Base-by-base conservation (phyloP, 2,797 vertebrate species). In the Menidia menidia region DNA sequence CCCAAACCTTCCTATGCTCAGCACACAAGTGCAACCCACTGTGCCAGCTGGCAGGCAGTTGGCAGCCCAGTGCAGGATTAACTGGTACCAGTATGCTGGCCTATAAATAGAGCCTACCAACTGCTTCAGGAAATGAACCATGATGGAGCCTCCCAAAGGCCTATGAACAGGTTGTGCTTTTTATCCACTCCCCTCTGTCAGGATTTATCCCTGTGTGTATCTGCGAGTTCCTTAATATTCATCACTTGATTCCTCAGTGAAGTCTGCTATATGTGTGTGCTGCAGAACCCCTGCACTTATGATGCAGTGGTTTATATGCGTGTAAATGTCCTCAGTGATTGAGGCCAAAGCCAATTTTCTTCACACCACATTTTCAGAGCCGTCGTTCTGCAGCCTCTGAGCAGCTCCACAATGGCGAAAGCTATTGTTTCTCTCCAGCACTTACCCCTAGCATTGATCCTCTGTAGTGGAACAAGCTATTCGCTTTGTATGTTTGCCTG, bases 51-150 rank as follows among this genome's bases (percentile, higher is more conserved):
- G 90, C 88, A 88, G 85, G 80, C 89, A 87, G 81, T 91, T 91
- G 89, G 89, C 90, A 90, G 84, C 91, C 91, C 88, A 80, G 84
- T 87, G 86, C 82, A 88, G 89, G 91, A 92, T 93, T 92, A 92
- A 91, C 91, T 92, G 90, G 90, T 91, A 92, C 89, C 88, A 90
- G 89, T 90, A 87, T 87, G 91, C 81, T 57, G 80, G 82, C 77
- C 89, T 93, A 93, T 89, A 92, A 93, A 93, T 92, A 92, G 92
- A 87, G 78, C 83, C 81, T 60, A 92, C 91, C 92, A 92, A 93
- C 90, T 92, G 92, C 90, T 92, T 86, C 88, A 91, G 89, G 91
- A 93, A 92, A 92, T 90, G 87, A 91, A 91, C 89, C 89, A 85
- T 88, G 89, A 90, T 89, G 83, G 84, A 90, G 86, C 87, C 87